phyloP scores from a whole-genome alignment of 2,113 vertebrate genomes.

The Danionella cerebrum region DNA sequence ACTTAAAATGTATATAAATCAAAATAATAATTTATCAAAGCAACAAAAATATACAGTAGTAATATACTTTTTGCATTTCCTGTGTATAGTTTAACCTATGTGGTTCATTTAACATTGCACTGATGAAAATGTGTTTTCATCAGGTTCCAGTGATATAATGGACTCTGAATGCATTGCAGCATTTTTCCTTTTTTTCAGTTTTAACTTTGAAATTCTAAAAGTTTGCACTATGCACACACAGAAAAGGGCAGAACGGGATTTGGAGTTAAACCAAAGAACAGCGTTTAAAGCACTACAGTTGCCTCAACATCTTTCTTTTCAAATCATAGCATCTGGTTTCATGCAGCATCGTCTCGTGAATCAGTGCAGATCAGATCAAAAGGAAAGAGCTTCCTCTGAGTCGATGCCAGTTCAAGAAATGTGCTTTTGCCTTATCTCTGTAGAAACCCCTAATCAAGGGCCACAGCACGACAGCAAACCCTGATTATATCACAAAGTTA shows the following conservation, averaged over 20 bases:
- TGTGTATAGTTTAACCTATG: too few species aligned
- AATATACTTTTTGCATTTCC: too few species aligned
- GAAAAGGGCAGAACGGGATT: neutral
- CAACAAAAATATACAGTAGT: too few species aligned
- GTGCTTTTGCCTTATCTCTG: constrained; percentile 1
- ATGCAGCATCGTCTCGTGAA: neutral
- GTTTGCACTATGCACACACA: too few species aligned
- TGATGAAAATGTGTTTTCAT: too few species aligned
- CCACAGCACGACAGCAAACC: constrained; percentile 8
- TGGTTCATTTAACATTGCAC: too few species aligned
- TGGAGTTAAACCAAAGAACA: neutral
- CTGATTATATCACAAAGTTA: neutral
- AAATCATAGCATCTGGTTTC: neutral
- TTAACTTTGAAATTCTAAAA: too few species aligned
- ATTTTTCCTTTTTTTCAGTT: too few species aligned
- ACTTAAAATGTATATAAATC: too few species aligned
- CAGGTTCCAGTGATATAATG: too few species aligned
- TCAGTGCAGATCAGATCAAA: neutral
- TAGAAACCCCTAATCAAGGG: constrained; percentile 9
- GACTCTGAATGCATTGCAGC: too few species aligned
- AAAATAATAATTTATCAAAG: too few species aligned
- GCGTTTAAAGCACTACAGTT: neutral
- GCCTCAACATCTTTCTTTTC: neutral
- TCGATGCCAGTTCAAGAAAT: neutral
- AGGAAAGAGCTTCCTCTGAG: neutral